phyloP scores from a whole-genome alignment of 2,797 vertebrate species.

The Morelia viridis region DNA sequence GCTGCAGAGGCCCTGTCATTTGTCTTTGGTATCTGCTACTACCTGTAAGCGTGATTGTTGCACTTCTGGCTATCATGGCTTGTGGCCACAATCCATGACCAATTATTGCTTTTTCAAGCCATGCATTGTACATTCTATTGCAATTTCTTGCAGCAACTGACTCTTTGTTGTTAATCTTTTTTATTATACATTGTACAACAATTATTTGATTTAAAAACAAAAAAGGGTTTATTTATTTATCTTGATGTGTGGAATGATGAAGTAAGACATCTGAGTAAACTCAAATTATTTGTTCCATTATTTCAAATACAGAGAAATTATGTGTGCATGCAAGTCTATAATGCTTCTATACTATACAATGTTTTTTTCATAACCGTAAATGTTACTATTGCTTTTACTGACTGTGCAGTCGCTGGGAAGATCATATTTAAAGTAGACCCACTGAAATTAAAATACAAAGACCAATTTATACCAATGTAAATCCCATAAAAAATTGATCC shows the following conservation, averaged over 20 bases:
- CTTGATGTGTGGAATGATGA: neutral
- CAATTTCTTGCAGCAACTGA: neutral
- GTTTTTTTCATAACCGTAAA: neutral
- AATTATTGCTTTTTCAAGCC: neutral
- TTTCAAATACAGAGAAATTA: neutral
- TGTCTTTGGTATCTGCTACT: neutral
- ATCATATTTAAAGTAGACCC: neutral
- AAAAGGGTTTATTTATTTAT: neutral
- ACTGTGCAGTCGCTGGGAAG: neutral
- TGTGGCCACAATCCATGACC: neutral
- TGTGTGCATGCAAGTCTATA: neutral
- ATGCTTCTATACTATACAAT: neutral
- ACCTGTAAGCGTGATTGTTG: neutral
- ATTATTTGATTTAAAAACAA: neutral
- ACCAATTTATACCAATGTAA: neutral
- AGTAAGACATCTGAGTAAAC: neutral
- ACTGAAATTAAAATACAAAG: neutral
- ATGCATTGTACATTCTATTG: neutral
- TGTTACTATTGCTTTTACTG: neutral
- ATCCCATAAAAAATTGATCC: neutral
- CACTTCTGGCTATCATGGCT: neutral
- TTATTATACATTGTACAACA: neutral
- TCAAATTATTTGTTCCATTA: neutral
- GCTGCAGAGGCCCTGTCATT: neutral
- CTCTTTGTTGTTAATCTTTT: neutral